Base-by-base conservation (phyloP, 2,113 vertebrate species). In the Cephalopterus ornatus region DNA sequence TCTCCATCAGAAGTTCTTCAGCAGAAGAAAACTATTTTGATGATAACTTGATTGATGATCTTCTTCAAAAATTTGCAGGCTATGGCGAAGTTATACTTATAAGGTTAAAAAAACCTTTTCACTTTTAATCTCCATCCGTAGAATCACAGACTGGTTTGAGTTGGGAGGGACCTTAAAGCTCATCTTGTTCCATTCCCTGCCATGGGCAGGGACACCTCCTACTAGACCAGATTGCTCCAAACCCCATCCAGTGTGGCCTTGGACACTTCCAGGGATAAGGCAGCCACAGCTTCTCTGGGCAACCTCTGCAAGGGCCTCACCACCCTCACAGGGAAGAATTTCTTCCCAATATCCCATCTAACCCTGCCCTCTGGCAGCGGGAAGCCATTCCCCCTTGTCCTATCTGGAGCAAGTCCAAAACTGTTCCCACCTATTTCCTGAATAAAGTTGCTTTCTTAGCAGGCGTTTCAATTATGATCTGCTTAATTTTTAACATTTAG, bases 61-160 rank as follows among this genome's bases (percentile, higher is more conserved):
- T 99, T 84, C 98, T 99, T 82, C 99, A 99, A 85, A 99, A 99
- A 94, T 99, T 99, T 97, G 92, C 98, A 61, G 88, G 93, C 76
- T 99, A 99, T 62, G 99, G 99, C 23, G 99, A 99, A 93, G 99
- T 99, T 94, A 99, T 99, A 96, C 99, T 99, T 70, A 99, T 99
- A 98, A 99, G 99, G 99, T 99, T 84, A 98, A 96, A 80, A 79
- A 67, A 52, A 44, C 20, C 10, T 37, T 66, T 78, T 88, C 93
- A 5, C 26, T n/a, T 91, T 55, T 68, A 44, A 68, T 44, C 32
- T 75, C 39, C 80, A 8, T 19, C 56, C 35, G 5, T 8, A 24
- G 56, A 63, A 28, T 77, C 8, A 8, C 26, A 56, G 30, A 28
- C 15, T 49, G 30, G 14, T 77, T 63, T 63, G 18, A 17, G 26